phyloP scores from a whole-genome alignment of 2,797 vertebrate species.

The Anguilla obscura region DNA sequence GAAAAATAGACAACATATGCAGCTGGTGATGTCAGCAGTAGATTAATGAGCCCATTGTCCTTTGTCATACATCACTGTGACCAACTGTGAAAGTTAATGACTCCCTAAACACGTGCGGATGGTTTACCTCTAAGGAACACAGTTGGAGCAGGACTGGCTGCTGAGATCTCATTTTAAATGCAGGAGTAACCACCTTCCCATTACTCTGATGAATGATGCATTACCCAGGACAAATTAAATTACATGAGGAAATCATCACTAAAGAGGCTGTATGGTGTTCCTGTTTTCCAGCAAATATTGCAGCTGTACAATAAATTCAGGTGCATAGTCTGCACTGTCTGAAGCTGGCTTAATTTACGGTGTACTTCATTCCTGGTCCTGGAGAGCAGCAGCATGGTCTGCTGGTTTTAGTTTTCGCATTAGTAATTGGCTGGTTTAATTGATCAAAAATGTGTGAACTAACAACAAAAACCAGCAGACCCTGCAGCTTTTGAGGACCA shows the following conservation, averaged over 20 bases:
- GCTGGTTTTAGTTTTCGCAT: too few species aligned
- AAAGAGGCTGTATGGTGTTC: constrained; percentile 8
- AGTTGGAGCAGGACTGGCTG: constrained; percentile 23
- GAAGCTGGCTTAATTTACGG: neutral
- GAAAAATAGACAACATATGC: constrained; percentile 18
- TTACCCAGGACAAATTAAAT: constrained; percentile 15
- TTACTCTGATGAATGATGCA: constrained; percentile 22
- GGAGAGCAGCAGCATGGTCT: too few species aligned
- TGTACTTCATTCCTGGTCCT: neutral
- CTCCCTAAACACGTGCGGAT: constrained; percentile 26
- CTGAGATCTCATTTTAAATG: constrained; percentile 33
- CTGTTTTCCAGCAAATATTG: neutral
- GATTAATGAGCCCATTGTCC: constrained; percentile 36
- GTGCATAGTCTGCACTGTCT: neutral
- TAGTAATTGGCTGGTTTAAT: too few species aligned
- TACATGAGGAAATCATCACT: constrained; percentile 15
- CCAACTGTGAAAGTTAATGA: constrained; percentile 35
- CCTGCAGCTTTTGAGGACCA: too few species aligned
- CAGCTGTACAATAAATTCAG: neutral
- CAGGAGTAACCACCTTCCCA: constrained; percentile 12
- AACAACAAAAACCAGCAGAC: too few species aligned
- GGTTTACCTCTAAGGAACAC: constrained; percentile 26
- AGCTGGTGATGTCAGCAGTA: constrained; percentile 22
- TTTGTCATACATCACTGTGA: constrained; percentile 35
- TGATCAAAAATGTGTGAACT: too few species aligned